Evolutionary conservation across 2,888 invertebrate genomes (phyloP).

Genomic region (Cheiracanthium punctorium): DNA sequence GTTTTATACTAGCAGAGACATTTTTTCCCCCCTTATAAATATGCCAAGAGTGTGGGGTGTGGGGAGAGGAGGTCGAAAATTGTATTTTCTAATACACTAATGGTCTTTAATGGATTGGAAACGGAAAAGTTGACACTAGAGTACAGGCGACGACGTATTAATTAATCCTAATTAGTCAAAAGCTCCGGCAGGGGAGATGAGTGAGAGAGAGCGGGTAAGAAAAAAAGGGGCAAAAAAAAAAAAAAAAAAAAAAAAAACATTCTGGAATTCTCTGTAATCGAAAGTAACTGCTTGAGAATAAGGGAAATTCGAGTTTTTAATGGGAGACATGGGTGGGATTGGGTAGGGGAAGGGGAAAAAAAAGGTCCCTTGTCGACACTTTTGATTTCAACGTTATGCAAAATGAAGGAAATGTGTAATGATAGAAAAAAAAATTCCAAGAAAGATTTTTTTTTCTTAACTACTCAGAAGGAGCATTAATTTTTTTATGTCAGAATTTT

Average conservation of each 20-base stretch:
- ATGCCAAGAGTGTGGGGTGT: conserved; percentile 5
- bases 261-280: conserved; percentile 26
- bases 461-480: not conserved
- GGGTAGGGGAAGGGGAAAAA: conserved; percentile 21
- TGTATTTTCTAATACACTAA: conserved; percentile 68
- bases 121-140: conserved; percentile 35
- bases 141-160: conserved; percentile 61
- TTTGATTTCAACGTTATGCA: not conserved
- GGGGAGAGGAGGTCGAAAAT: conserved; percentile 39
- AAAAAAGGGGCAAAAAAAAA: no score
- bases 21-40: not conserved
- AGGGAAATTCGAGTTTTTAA: conserved; percentile 56
- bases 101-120: conserved; percentile 69
- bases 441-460: not conserved
- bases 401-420: not conserved
- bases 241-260: not conserved
- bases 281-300: conserved; percentile 60
- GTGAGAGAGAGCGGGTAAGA: no score
- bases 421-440: not conserved
- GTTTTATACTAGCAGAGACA: conserved; percentile 31
- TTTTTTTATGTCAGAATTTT: not conserved
- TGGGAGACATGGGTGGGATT: conserved; percentile 48
- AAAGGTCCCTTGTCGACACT: conserved; percentile 26
- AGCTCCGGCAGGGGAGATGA: conserved; percentile 19
- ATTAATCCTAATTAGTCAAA: conserved; percentile 66